phyloP scores from a whole-genome alignment of 1,140 invertebrate genomes.

The Drosophila equinoxialis region DNA sequence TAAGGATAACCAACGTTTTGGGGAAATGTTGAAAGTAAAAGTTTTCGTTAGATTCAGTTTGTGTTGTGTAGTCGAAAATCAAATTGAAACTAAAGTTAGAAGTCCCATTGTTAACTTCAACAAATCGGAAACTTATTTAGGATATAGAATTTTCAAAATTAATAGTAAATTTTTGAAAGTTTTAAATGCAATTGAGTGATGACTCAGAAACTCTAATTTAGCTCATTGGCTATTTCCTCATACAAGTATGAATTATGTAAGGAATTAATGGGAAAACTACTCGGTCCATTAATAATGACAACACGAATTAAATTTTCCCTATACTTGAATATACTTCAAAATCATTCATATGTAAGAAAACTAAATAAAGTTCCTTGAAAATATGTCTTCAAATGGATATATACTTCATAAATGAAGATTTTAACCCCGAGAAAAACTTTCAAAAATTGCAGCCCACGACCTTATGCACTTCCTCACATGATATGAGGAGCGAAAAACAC shows the following conservation, averaged over 20 bases:
- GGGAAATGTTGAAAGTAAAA: too few relatives aligned
- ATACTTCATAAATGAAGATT: background rate
- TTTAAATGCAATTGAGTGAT: too few relatives aligned
- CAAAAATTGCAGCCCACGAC: constrained; percentile 36
- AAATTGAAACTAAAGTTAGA: too few relatives aligned
- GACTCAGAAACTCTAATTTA: too few relatives aligned
- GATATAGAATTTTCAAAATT: too few relatives aligned
- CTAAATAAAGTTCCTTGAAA: background rate
- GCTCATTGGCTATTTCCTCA: too few relatives aligned
- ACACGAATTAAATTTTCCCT: background rate
- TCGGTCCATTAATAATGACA: background rate
- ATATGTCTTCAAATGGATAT: background rate
- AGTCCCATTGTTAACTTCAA: too few relatives aligned
- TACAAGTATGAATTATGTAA: background rate
- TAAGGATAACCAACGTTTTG: too few relatives aligned
- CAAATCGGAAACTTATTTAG: too few relatives aligned
- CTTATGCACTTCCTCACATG: constrained; percentile 35
- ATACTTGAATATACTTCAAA: background rate
- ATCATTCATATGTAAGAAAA: background rate
- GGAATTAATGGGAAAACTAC: background rate
- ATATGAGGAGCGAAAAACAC: constrained; percentile 2
- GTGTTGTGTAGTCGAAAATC: too few relatives aligned
- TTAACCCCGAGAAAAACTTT: background rate
- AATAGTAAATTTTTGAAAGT: too few relatives aligned
- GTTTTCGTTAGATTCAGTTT: too few relatives aligned